Evolutionary conservation across 2,888 invertebrate species (phyloP), one percentile per base, ranked within the genome.

Genomic region (Myathropa florea): DNA sequence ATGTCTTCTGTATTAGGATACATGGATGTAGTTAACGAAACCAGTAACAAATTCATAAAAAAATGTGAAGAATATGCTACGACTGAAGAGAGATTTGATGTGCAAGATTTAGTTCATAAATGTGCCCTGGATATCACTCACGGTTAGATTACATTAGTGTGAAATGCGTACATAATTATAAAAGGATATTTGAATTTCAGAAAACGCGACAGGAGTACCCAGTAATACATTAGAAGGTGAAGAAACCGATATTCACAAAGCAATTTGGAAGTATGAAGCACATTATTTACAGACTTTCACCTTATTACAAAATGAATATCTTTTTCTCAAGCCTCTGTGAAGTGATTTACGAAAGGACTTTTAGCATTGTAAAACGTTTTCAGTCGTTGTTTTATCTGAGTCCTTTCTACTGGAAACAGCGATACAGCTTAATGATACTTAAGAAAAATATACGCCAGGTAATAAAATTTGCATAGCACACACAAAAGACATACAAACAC

Each of bases 91-190:
- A 71, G 88, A 7, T 90, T 94, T 39, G 93, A 95, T 88, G 91
- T 94, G 28, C 94, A 94, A 88, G 92, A 92, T 36, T 90, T 93
- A 84, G 90, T 93, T 59, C 92, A 92, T 68, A 92, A 94, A 78
- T 93, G 93, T 60, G 93, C 93, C 0, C 89, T 94, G 86, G 94
- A 93, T 89, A 92, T 93, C 77, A 93, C 93, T 39, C 90, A 90
- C 39, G 91, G 91, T 91, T 75, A 84, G 89, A 59, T 0, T 36
- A 7, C 14, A 1, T 46, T 7, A 33, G 33, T 12, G 6, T 14
- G 59, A 28, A 53, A 14, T 46, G 88, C 82, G 68, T 89, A 88
- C 89, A 88, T 89, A 89, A 88, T 88, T 88, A 63, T 63, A 81
- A 72, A 72, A 80, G 77, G 80, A 88, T 85, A 89, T 90, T 88